Percentiles rank a stretch among this genome's conserved stretches.
Conservation (phyloP, 2,797 vertebrate species). For the Halcyon leucocephala region DNA sequence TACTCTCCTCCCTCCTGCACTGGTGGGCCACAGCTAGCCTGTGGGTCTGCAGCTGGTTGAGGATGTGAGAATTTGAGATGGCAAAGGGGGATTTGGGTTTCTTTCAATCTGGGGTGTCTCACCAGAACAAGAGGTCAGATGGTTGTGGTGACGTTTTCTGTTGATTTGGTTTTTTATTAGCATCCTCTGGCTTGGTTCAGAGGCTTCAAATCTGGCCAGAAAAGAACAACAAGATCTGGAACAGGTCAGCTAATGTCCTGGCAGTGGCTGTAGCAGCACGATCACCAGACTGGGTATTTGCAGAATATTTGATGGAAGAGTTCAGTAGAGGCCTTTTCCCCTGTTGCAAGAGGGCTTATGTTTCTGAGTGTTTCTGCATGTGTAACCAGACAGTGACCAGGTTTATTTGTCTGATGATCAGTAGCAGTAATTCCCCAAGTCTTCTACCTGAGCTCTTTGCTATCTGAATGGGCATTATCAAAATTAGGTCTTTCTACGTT, state of each 20-base stretch:
- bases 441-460: neutral
- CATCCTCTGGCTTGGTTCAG: neutral
- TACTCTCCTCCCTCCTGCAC: accelerated
- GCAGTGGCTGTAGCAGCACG: neutral
- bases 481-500: neutral
- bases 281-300: neutral
- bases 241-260: neutral
- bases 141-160: neutral
- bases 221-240: neutral
- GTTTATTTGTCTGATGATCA: neutral
- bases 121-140: neutral
- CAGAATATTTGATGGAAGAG: neutral
- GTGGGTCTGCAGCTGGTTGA: accelerated
- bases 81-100: neutral
- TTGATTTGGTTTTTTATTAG: neutral
- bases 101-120: accelerated
- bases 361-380: neutral
- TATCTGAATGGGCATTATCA: neutral
- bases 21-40: accelerated
- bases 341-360: neutral
- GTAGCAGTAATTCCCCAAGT: neutral
- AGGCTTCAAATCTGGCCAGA: neutral
- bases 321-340: neutral
- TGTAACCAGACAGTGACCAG: neutral
- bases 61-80: neutral